These are phyloP conservation scores for Drosophila lini DNA, from an alignment of 1,140 invertebrate species.

Conservation along the genomic window DNA sequence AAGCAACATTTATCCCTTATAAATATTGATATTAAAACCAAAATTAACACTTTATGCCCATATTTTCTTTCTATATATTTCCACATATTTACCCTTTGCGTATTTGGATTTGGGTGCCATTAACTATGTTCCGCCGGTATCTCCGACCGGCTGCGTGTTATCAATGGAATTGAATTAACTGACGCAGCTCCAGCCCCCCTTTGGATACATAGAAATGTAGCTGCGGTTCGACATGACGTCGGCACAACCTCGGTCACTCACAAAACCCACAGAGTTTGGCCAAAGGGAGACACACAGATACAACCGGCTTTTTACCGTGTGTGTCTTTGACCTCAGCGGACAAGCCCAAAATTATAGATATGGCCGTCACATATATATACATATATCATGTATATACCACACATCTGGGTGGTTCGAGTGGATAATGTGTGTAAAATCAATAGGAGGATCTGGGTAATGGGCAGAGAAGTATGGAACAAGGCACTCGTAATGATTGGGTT, in stretches of 20 bases:
- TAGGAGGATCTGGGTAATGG: conserved; percentile 10
- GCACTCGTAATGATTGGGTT: conserved; percentile 20
- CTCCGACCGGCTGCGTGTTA: conserved; percentile 15
- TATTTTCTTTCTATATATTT: not conserved
- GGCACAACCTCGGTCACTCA: conserved; percentile 11
- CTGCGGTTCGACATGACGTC: conserved; percentile 19
- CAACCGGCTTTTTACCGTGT: conserved; percentile 24
- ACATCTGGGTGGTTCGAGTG: conserved; percentile 4
- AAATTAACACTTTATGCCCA: not conserved
- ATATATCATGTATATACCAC: not conserved
- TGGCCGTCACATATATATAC: not conserved
- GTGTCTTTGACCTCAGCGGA: conserved; percentile 67
- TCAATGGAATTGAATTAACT: conserved; percentile 48
- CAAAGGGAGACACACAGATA: not conserved
- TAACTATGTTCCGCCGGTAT: conserved; percentile 32
- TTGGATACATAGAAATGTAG: conserved; percentile 13
- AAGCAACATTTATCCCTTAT: not conserved
- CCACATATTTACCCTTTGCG: not conserved
- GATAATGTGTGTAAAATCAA: conserved; percentile 56
- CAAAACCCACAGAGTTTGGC: not conserved
- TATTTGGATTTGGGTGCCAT: conserved; percentile 8
- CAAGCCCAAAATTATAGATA: conserved; percentile 63
- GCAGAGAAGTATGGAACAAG: conserved; percentile 5
- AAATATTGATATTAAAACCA: not conserved
- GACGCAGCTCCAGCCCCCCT: conserved; percentile 40